A percentile compares a stretch with the other conserved stretches of the same genome.
phyloP scores from a whole-genome alignment of 1,140 invertebrate genomes.

The Cyclargus thomasi region DNA sequence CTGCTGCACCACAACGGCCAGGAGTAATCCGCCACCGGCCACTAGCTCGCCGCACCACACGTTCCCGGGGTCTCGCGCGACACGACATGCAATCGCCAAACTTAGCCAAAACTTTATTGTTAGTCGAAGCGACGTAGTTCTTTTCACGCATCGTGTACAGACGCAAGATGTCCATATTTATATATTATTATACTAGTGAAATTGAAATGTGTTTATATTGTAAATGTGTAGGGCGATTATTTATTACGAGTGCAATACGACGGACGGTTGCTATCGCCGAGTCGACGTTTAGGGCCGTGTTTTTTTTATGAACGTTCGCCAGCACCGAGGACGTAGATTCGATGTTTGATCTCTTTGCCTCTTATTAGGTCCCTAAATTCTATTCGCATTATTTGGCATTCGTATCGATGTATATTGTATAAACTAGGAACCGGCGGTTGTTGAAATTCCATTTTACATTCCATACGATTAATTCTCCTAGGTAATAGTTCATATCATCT shows the following conservation, averaged over 20 bases:
- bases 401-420: background rate
- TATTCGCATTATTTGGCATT: background rate
- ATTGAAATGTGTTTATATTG: conserved; percentile 74
- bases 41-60: conserved; percentile 14
- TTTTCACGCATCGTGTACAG: conserved; percentile 19
- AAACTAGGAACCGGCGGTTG: conserved; percentile 36
- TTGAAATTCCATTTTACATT: conserved; percentile 66
- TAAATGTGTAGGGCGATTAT: conserved; percentile 71
- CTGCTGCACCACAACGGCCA: conserved; percentile 81
- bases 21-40: conserved; percentile 62
- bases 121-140: background rate
- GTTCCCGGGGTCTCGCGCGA: background rate
- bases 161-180: conserved; percentile 48
- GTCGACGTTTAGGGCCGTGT: conserved; percentile 35
- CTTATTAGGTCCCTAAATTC: background rate
- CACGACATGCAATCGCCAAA: conserved; percentile 10
- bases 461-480: conserved; percentile 47
- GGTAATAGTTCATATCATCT: conserved; percentile 47
- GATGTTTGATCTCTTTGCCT: background rate
- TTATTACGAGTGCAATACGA: conserved; percentile 70
- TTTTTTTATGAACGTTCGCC: background rate
- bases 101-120: conserved; percentile 8
- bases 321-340: background rate
- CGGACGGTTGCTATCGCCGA: conserved; percentile 64
- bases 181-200: conserved; percentile 55